A percentile compares a stretch with the other conserved stretches of the same genome.
phyloP scores from a whole-genome alignment of 2,797 vertebrate genomes.

The Tenualosa ilisha region DNA sequence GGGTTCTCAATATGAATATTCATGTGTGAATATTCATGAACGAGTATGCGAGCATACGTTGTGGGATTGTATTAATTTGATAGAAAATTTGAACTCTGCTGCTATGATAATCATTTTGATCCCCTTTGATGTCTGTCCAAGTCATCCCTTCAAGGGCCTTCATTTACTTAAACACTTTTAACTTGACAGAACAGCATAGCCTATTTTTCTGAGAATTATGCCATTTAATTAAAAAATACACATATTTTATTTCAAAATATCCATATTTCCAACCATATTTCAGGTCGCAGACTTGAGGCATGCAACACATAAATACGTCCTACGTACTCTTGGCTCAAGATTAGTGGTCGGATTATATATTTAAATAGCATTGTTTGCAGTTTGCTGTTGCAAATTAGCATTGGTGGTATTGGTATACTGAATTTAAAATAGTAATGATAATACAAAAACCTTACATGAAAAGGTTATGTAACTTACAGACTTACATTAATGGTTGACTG shows the following conservation, averaged over 20 bases:
- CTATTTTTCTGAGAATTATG: too few species aligned
- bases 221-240: not conserved
- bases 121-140: constrained; percentile 39
- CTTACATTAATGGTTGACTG: not conserved
- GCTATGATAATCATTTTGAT: constrained; percentile 37
- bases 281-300: not conserved
- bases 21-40: constrained; percentile 11
- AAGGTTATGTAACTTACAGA: not conserved
- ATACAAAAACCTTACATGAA: not conserved
- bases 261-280: not conserved
- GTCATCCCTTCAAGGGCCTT: constrained; percentile 1
- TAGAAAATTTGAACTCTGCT: constrained; percentile 40
- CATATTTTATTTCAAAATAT: not conserved
- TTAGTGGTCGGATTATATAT: not conserved
- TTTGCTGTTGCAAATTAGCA: not conserved
- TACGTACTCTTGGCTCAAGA: not conserved
- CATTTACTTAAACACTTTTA: constrained; percentile 19
- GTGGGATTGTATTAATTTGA: constrained; percentile 8
- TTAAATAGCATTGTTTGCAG: not conserved
- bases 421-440: not conserved
- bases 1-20: not conserved
- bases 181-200: not conserved
- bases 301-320: too few species aligned
- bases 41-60: not conserved
- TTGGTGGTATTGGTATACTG: not conserved